Evolutionary conservation across 2,888 invertebrate species (phyloP), one percentile per base, ranked within the genome.

Genomic region (Brachylomia viminalis): DNA sequence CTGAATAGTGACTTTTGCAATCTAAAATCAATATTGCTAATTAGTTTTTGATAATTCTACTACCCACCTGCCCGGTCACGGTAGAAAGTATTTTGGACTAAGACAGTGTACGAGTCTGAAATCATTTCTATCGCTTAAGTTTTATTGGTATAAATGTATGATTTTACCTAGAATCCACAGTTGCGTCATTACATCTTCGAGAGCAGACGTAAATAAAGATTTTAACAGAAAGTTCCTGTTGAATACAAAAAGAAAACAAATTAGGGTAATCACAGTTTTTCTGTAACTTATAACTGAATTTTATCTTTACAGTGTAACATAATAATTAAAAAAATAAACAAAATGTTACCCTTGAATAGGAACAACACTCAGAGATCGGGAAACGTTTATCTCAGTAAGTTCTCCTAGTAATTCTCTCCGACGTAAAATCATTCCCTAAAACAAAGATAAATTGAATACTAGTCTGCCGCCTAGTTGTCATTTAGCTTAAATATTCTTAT

Each of bases 141-240:
- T 33, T 61, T 38, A 54, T 30, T 45, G 17, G 2, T 30, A 17
- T 17, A 30, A 15, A 66, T 23, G 6, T 33, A 52, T 3, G 23
- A 61, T 54, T 69, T 81, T 85, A 91, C 91, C 87, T 74, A 91
- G 75, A 65, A 87, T 85, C 33, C 86, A 82, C 8, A 89, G 47
- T 72, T 88, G 66, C n/a, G 65, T 70, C 1, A 90, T 70, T 7
- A 89, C 68, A 71, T 91, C 89, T 79, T 91, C 91, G 27, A 91
- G 77, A 67, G 88, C 33, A 27, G 86, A 82, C 8, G 89, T 83
- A 65, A 84, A 91, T 67, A 84, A 66, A 20, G n/a, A 73, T 61
- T 73, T 54, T 33, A 74, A 3, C 23, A 86, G 15, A 54, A 61
- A 84, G 58, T 38, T 83, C 72, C 54, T 80, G 75, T 15, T 80